Percentiles rank a stretch among this genome's conserved stretches.
Conservation (phyloP, 1,140 invertebrate species). For the Meloidogyne hapla region DNA sequence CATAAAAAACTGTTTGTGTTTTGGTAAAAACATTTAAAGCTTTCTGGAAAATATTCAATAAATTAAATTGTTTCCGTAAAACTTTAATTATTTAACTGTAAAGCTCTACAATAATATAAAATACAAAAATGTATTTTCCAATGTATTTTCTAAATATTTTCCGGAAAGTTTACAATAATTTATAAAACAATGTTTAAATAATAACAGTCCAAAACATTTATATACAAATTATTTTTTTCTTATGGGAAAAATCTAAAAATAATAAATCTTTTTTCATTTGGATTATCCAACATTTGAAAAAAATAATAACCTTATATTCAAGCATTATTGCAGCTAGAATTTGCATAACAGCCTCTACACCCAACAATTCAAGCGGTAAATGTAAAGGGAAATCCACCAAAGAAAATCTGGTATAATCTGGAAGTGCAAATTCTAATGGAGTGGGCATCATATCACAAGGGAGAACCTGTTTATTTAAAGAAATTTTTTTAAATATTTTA, state of each 20-base stretch:
- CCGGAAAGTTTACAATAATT: not conserved
- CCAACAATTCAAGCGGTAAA: constrained; percentile 90
- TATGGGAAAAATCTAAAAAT: too few relatives aligned
- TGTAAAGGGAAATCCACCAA: constrained; percentile 97
- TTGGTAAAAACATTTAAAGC: constrained; percentile 1
- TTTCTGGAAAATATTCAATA: not conserved
- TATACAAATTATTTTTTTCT: too few relatives aligned
- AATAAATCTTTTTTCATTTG: not conserved
- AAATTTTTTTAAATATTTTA: constrained; percentile 13
- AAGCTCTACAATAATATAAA: too few relatives aligned
- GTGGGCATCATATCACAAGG: constrained; percentile 82
- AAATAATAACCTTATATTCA: constrained; percentile 82
- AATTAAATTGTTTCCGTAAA: too few relatives aligned
- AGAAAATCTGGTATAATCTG: constrained; percentile 86
- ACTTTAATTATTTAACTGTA: too few relatives aligned
- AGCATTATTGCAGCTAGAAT: constrained; percentile 90
- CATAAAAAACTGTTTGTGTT: constrained; percentile 20
- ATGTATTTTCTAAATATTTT: not conserved
- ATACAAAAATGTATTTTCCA: not conserved
- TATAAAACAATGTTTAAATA: too few relatives aligned
- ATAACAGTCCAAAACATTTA: too few relatives aligned
- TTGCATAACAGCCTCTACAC: constrained; percentile 92
- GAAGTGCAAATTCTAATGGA: constrained; percentile 82
- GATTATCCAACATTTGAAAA: constrained; percentile 19
- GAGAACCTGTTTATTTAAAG: constrained; percentile 73